These are phyloP conservation scores for Hirundichthys speculiger DNA, from an alignment of 2,113 vertebrate genomes.

Conservation along the genomic window DNA sequence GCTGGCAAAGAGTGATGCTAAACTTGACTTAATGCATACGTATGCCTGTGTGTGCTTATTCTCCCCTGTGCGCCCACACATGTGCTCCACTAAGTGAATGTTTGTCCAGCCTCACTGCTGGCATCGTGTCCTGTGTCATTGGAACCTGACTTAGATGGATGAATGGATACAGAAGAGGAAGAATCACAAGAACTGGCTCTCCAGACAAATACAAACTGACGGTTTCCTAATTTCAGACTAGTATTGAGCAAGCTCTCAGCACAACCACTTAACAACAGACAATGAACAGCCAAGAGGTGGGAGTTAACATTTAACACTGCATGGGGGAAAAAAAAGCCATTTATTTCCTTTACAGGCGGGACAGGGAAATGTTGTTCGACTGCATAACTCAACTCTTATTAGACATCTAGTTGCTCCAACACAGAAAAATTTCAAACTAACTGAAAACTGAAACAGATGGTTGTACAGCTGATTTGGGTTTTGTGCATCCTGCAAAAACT, in stretches of 20 bases:
- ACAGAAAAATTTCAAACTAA: conserved; percentile 7
- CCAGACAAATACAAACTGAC: conserved; percentile 62
- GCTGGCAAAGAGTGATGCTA: conserved; percentile 49
- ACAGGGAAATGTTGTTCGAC: not conserved
- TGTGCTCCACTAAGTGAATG: conserved; percentile 27
- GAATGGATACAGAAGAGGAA: conserved; percentile 37
- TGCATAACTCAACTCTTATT: conserved; percentile 5
- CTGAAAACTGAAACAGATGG: conserved; percentile 25
- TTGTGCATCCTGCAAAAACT: conserved; percentile 13
- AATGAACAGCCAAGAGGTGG: conserved; percentile 19
- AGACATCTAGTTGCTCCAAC: conserved; percentile 13
- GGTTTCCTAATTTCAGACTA: conserved; percentile 48
- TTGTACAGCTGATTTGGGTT: conserved; percentile 21
- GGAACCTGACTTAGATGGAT: conserved; percentile 57
- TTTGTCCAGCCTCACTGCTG: conserved; percentile 43
- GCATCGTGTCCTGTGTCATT: conserved; percentile 47
- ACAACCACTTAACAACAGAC: conserved; percentile 35
- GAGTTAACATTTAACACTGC: not conserved
- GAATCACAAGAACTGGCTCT: conserved; percentile 48
- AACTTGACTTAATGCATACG: conserved; percentile 35
- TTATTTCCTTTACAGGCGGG: not conserved
- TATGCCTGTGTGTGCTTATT: conserved; percentile 14
- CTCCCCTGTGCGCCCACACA: conserved; percentile 23
- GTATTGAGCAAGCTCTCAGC: conserved; percentile 41
- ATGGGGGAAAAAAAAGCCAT: too few relatives aligned